Base-by-base conservation (phyloP, 2,113 vertebrate genomes). In the Solenodon paradoxus region DNA sequence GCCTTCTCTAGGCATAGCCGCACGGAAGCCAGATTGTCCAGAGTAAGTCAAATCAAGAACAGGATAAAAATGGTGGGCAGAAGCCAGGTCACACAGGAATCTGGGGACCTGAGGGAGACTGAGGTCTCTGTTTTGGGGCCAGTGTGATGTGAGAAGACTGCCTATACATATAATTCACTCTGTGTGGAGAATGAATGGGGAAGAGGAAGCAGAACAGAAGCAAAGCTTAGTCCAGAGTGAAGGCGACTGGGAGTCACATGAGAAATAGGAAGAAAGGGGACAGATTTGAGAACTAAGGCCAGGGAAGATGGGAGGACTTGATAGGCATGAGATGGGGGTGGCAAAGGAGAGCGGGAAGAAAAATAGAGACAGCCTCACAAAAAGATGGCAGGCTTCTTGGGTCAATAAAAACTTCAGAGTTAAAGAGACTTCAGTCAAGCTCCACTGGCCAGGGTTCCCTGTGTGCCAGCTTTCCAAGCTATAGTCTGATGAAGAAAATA, bases 261-360 rank as follows among this genome's bases (percentile, higher is more conserved):
- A 24, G 42, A 78, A 88, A 45, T 0, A 61, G 57, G 66, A 81
- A 47, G 35, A 64, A 92, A 22, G 49, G 38, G n/a, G 26, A 22
- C 0, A 0, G 51, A 59, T 28, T 28, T 59, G 47, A 68, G 49
- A 81, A 63, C 9, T 0, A 35, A 0, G 5, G 47, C 2, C 7
- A 2, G 11, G 22, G 19, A 59, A 45, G 20, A 35, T 0, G 0
- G 22, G 26, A 57, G n/a, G 35, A 49, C 26, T 9, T n/a, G 13
- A 35, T 0, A n/a, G 68, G 53, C 63, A 51, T 75, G 20, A 38
- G 28, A 26, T 22, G 4, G 8, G 17, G 51, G 30, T 1, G 15
- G 30, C 28, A 26, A 22, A 24, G 16, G 17, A 30, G 0, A 17
- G 20, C 19, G 12, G 8, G 22, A 28, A 22, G 38, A 78, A 57